Base-by-base conservation (phyloP, 2,888 invertebrate genomes). In the Lottia gigantea region DNA sequence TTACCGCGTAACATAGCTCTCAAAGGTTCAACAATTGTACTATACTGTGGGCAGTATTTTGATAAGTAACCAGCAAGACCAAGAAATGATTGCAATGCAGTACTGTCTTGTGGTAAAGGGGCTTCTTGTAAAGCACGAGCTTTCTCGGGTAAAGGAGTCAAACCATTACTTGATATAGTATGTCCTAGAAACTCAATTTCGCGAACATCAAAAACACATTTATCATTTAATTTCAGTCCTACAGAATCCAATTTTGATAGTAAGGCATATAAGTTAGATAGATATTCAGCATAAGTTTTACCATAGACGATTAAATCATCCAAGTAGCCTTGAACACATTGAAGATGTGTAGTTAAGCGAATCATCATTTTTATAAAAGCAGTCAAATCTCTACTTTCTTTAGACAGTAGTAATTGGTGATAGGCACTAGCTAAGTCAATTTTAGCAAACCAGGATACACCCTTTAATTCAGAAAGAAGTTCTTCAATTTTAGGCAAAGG, bases 281-380 rank as follows among this genome's bases (percentile, higher is more conserved):
- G 16, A 12, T 62, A 15, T 62, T 12, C 62, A 25, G 15, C 62
- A 3, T 47, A 15, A 25, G 62, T 62, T 15, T 4, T 14, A 25
- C 26, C 62, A 6, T 62, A 62, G 15, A 62, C 62, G 14, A 62
- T 23, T 62, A 62, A 15, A 62, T 62, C 62, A 6, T 62, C 62
- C 15, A 62, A 15, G 15, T n/a, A n/a, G n/a, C n/a, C n/a, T n/a
- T n/a, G n/a, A n/a, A n/a, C n/a, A n/a, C n/a, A n/a, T n/a, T n/a
- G n/a, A n/a, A n/a, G n/a, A n/a, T n/a, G n/a, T n/a, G n/a, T n/a
- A n/a, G n/a, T n/a, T n/a, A n/a, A n/a, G n/a, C n/a, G n/a, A n/a
- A n/a, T n/a, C n/a, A n/a, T n/a, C n/a, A n/a, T n/a, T n/a, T n/a
- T n/a, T n/a, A n/a, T n/a, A n/a, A n/a, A n/a, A n/a, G n/a, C n/a